Evolutionary conservation across 2,797 vertebrate species (phyloP).

Genomic region (Synanceia verrucosa): DNA sequence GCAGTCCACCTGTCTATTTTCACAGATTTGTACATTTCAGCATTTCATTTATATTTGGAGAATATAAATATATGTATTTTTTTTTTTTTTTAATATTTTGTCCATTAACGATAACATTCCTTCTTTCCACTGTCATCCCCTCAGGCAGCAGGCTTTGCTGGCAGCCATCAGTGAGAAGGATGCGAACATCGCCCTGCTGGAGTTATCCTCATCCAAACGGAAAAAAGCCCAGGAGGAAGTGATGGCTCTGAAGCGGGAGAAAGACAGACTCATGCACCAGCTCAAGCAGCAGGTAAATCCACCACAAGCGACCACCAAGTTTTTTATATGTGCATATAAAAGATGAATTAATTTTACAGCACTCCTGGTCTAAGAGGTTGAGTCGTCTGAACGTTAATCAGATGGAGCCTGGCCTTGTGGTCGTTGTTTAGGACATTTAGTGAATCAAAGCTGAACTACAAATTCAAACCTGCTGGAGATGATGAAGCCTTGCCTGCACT

Average conservation of each 20-base stretch:
- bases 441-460: slow-evolving; percentile 51
- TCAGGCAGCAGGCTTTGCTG: slow-evolving; percentile 95
- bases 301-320: slow-evolving; percentile 76
- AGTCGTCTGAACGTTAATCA: slow-evolving; percentile 38
- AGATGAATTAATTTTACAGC: slow-evolving; percentile 30
- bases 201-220: slow-evolving; percentile 86
- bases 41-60: not conserved
- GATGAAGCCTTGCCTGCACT: slow-evolving; percentile 34
- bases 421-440: slow-evolving; percentile 41
- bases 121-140: not conserved
- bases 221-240: slow-evolving; percentile 96
- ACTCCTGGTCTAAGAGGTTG: slow-evolving; percentile 26
- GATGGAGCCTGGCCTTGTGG: slow-evolving; percentile 45
- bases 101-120: not conserved
- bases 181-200: slow-evolving; percentile 86
- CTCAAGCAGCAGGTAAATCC: slow-evolving; percentile 96
- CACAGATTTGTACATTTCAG: not conserved
- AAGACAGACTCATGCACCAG: slow-evolving; percentile 95
- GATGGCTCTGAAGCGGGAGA: slow-evolving; percentile 94
- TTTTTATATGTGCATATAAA: slow-evolving; percentile 39
- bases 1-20: slow-evolving; percentile 32
- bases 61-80: not conserved
- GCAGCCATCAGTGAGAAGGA: slow-evolving; percentile 99
- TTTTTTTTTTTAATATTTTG: not conserved
- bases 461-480: slow-evolving; percentile 66